These are phyloP conservation scores for Lithosia quadra DNA, from an alignment of 2,888 invertebrate species.

Conservation along the genomic window DNA sequence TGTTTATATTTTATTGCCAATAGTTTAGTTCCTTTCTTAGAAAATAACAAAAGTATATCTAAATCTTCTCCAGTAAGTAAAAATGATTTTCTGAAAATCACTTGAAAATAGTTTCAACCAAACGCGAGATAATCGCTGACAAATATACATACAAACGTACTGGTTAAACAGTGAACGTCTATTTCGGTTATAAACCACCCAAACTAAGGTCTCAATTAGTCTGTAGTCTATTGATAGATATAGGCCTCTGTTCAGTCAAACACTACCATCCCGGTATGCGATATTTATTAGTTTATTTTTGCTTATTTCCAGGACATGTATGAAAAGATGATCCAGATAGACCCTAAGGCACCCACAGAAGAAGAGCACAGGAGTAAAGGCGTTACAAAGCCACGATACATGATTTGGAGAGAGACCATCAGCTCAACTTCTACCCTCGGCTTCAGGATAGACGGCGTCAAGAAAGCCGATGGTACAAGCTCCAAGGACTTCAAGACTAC, in stretches of 20 bases:
- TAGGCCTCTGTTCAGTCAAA: background rate
- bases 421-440: constrained; percentile 98
- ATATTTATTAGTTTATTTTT: constrained; percentile 9
- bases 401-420: constrained; percentile 98
- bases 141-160: too few relatives aligned
- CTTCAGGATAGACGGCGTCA: constrained; percentile 98
- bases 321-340: constrained; percentile 98
- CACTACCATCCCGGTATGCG: too few relatives aligned
- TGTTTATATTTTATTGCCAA: background rate
- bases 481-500: constrained; percentile 98
- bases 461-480: constrained; percentile 95
- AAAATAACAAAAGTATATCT: too few relatives aligned
- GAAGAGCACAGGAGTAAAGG: constrained; percentile 96
- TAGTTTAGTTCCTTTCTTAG: background rate
- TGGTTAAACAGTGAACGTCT: too few relatives aligned
- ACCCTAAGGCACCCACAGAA: constrained; percentile 94
- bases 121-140: too few relatives aligned
- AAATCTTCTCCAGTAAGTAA: too few relatives aligned
- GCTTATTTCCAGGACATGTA: constrained; percentile 94
- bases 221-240: background rate
- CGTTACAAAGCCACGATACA: constrained; percentile 97
- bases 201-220: background rate
- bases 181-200: background rate
- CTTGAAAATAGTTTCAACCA: too few relatives aligned
- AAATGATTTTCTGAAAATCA: too few relatives aligned